These are phyloP conservation scores for Formicarius rufipectus DNA, from an alignment of 2,113 vertebrate genomes.

Conservation along the genomic window DNA sequence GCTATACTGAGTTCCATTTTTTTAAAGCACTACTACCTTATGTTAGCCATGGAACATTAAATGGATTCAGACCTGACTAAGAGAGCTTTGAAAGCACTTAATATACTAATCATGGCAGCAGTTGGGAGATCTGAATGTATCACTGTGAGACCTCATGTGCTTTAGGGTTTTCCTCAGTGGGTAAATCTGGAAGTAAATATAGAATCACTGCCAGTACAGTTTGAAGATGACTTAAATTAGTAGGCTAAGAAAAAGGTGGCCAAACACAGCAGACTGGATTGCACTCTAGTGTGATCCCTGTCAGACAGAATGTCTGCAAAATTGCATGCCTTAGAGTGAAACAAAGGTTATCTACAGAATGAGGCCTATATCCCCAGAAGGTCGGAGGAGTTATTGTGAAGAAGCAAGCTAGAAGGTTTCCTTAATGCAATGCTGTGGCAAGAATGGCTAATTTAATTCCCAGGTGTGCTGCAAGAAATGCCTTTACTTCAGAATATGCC, in stretches of 20 bases:
- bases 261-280: background rate
- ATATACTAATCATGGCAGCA: background rate
- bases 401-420: background rate
- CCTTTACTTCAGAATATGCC: background rate
- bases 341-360: background rate
- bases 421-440: background rate
- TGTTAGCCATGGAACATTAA: background rate
- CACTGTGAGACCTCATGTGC: background rate
- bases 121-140: background rate
- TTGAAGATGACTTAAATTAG: background rate
- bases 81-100: background rate
- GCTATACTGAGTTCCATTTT: background rate
- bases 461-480: background rate
- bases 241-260: background rate
- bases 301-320: background rate
- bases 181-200: background rate
- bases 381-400: background rate
- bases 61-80: background rate
- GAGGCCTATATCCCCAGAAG: background rate
- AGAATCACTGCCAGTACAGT: background rate
- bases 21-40: background rate
- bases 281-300: background rate
- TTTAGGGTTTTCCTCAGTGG: background rate
- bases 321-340: background rate
- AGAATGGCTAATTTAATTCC: background rate